Conservation (phyloP, 2,113 vertebrate genomes). For the Caranx ignobilis region DNA sequence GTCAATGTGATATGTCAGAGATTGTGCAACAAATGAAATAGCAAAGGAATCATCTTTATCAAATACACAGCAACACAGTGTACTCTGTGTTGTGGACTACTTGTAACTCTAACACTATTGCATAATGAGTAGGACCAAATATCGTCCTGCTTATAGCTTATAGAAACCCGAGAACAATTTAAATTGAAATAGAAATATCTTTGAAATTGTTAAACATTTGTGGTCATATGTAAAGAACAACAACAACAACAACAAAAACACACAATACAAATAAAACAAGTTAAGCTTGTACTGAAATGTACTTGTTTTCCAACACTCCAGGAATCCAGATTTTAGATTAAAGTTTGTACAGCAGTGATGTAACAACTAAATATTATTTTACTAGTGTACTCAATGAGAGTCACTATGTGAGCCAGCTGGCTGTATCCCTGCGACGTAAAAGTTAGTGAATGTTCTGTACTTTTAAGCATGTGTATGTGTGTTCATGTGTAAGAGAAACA, state of each 20-base stretch:
- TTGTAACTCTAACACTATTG: not conserved
- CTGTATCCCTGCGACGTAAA: conserved; percentile 3
- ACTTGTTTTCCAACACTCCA: conserved; percentile 1
- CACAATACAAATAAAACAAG: not conserved
- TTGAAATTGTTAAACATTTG: not conserved
- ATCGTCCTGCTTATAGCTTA: not conserved
- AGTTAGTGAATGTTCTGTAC: not conserved
- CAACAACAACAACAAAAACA: no score
- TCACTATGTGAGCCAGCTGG: not conserved
- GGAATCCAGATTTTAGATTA: conserved; percentile 8
- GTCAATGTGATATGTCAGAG: not conserved
- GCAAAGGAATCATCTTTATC: not conserved
- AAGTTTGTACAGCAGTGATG: conserved; percentile 8
- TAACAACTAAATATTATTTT: conserved; percentile 18
- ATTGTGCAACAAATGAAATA: conserved; percentile 24
- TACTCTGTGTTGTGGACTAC: not conserved
- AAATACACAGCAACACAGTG: not conserved
- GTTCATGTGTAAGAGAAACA: conserved; percentile 40
- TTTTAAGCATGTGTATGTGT: not conserved
- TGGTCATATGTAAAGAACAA: no score
- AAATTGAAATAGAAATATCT: not conserved
- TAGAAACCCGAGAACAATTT: no score
- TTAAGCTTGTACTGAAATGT: not conserved
- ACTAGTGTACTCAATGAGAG: not conserved
- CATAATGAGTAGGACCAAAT: not conserved